Base-by-base conservation (phyloP, 2,113 vertebrate genomes). In the Zosterops japonicus region DNA sequence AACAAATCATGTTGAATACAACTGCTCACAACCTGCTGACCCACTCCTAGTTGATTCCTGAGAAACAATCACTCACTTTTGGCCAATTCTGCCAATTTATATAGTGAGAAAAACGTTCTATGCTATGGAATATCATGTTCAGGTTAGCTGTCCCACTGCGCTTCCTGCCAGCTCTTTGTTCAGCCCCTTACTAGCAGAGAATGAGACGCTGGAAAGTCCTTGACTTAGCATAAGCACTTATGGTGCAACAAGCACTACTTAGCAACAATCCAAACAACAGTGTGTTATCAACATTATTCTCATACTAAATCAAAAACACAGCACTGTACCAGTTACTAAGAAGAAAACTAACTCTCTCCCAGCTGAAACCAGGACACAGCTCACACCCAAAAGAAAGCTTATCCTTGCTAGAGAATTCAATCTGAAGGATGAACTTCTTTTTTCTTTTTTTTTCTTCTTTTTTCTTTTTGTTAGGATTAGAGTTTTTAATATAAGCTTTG, bases 371-470 rank as follows among this genome's bases (percentile, higher is more conserved):
- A 52, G 23, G 36, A 44, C 52, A 72, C 14, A 33, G 16, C 8
- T 63, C n/a, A 31, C 13, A 75, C 5, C 7, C 44, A 39, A 90
- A 52, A 35, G 15, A 67, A 67, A 52, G 1, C 1, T 53, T 82
- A 50, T 27, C 9, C 12, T 64, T 74, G 15, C 9, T 53, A n/a
- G 21, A 44, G 5, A 67, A 63, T 59, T 82, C 49, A 80, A 6
- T 42, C 35, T 35, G 17, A 79, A 67, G 7, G 5, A 39, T 3
- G 1, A 78, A 21, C 1, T 39, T 61, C 0, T 3, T 47, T 20
- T 59, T 53, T 6, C 0, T 10, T 36, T 14, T 36, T 44, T 33
- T 50, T 41, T 21, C 3, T 33, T 33, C 6, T 13, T 14, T 14
- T 57, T 59, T 13, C 10, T 17, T 57, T 59, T n/a, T 2, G 2